Conservation (phyloP, 1,140 invertebrate species). For the Anoplophora glabripennis region DNA sequence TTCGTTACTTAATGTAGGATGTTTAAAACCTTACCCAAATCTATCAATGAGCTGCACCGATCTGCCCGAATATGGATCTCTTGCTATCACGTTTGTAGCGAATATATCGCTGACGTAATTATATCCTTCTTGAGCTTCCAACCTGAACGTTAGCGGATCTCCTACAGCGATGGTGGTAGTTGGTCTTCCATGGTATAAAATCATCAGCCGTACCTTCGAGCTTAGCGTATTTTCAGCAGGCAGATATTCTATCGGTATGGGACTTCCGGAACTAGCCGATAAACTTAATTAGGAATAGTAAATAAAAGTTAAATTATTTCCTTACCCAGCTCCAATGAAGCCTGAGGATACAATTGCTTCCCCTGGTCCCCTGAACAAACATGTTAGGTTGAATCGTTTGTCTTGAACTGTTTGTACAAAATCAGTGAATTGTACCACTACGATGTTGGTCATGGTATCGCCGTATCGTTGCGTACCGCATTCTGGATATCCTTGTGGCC, state of each 20-base stretch:
- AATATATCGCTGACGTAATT: slow-evolving; percentile 88
- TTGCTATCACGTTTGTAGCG: slow-evolving; percentile 88
- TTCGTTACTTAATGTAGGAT: not conserved
- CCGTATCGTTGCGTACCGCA: slow-evolving; percentile 89
- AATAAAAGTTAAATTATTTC: not conserved
- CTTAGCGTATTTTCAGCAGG: slow-evolving; percentile 87
- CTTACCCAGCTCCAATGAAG: slow-evolving; percentile 82
- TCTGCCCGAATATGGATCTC: slow-evolving; percentile 87
- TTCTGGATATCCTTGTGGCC: slow-evolving; percentile 85
- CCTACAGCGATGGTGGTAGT: slow-evolving; percentile 93
- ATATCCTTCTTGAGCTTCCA: slow-evolving; percentile 86
- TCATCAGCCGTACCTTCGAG: slow-evolving; percentile 79
- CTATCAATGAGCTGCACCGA: slow-evolving; percentile 87
- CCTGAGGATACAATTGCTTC: slow-evolving; percentile 91
- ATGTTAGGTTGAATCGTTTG: slow-evolving; percentile 89
- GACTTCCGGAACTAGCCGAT: slow-evolving; percentile 71
- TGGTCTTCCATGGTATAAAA: slow-evolving; percentile 83
- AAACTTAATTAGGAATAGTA: not conserved
- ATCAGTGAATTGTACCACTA: slow-evolving; percentile 91
- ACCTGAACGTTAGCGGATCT: slow-evolving; percentile 83
- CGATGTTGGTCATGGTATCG: slow-evolving; percentile 90
- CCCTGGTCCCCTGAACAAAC: slow-evolving; percentile 83
- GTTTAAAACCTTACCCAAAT: slow-evolving; percentile 66
- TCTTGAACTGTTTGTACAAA: slow-evolving; percentile 87
- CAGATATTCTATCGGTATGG: slow-evolving; percentile 86